Conservation (phyloP, 2,113 vertebrate species). For the Triplophysa tibetana region DNA sequence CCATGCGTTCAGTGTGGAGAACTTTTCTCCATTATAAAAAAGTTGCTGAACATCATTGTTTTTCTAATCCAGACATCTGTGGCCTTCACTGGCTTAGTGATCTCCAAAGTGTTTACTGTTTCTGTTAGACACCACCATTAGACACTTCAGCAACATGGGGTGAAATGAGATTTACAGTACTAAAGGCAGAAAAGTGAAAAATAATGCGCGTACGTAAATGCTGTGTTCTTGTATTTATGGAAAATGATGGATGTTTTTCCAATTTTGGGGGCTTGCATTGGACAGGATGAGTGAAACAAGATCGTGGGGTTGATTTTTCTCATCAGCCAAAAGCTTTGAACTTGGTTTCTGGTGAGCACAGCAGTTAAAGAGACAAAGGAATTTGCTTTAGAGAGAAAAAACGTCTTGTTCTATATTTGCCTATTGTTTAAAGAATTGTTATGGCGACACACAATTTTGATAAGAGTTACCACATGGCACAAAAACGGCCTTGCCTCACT, state of each 20-base stretch:
- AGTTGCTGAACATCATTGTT: slow-evolving; percentile 34
- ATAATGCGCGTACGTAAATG: not conserved
- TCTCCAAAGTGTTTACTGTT: slow-evolving; percentile 36
- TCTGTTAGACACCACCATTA: slow-evolving; percentile 31
- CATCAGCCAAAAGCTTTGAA: slow-evolving; percentile 9
- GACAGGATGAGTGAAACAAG: not conserved
- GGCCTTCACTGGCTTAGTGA: slow-evolving; percentile 20
- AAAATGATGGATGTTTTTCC: not conserved
- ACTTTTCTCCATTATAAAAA: not conserved
- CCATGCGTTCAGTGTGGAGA: not conserved
- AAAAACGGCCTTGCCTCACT: not conserved
- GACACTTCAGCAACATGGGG: slow-evolving; percentile 28
- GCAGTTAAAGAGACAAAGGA: not conserved
- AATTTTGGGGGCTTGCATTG: slow-evolving; percentile 9
- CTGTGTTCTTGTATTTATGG: not conserved
- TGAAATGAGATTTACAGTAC: slow-evolving; percentile 18
- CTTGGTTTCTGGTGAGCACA: not conserved
- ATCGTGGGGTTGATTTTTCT: not conserved
- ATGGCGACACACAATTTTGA: not conserved
- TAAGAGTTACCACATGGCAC: slow-evolving; percentile 34
- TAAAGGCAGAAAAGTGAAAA: not conserved
- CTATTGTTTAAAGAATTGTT: slow-evolving; percentile 30
- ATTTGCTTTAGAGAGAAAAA: slow-evolving; percentile 24
- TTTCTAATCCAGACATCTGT: slow-evolving; percentile 40
- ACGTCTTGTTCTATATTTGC: slow-evolving; percentile 9